Percentiles rank a stretch among this genome's conserved stretches.
Evolutionary conservation across 2,113 vertebrate species (phyloP).

Genomic region (Piaya cayana): DNA sequence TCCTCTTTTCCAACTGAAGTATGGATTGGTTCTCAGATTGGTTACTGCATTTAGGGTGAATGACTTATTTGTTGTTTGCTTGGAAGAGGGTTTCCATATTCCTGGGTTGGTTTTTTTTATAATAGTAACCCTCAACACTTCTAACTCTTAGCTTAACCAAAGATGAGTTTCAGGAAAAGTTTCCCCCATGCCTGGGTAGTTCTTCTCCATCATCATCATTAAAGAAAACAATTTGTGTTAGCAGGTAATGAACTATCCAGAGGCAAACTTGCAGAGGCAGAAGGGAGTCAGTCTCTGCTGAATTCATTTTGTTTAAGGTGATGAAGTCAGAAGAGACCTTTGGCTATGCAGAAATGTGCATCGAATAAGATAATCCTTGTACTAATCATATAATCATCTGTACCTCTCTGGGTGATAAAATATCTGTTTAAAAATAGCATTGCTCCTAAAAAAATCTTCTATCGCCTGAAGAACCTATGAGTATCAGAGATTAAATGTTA

Average conservation of each 20-base stretch:
- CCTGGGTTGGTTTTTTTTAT: neutral
- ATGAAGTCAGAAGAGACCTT: conserved; percentile 5
- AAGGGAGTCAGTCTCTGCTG: neutral
- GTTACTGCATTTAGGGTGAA: neutral
- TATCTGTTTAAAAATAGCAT: neutral
- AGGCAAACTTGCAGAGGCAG: neutral
- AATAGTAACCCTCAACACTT: neutral
- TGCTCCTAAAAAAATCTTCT: neutral
- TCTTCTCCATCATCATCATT: neutral
- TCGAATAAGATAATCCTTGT: neutral
- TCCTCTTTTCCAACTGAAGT: neutral
- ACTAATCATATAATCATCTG: neutral
- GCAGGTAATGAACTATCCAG: neutral
- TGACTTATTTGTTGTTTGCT: fast-evolving
- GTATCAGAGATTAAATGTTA: conserved; percentile 21
- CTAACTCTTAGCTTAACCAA: neutral
- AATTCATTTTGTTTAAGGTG: neutral
- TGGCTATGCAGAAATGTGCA: neutral
- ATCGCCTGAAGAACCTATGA: neutral
- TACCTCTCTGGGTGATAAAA: neutral
- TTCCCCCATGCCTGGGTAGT: neutral
- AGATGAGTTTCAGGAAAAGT: neutral
- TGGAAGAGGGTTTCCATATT: neutral
- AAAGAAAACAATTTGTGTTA: neutral
- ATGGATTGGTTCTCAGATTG: fast-evolving